Evolutionary conservation across 2,797 vertebrate species (phyloP).

Genomic region (Onychomys leucogaster): DNA sequence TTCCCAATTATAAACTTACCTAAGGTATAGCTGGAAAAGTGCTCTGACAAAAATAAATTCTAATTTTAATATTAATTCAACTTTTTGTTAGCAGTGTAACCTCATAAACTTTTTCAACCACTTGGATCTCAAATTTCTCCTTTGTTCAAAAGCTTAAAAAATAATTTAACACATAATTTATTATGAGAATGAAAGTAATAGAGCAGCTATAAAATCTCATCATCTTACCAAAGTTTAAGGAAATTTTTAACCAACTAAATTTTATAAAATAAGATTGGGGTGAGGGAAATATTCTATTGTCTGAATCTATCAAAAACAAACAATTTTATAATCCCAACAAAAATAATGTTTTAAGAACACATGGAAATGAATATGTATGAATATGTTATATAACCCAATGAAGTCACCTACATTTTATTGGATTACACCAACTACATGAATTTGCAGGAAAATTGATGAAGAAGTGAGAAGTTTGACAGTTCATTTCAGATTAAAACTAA

Average conservation of each 20-base stretch:
- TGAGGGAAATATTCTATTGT: background rate
- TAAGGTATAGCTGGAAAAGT: background rate
- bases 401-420: background rate
- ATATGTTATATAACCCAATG: too few species aligned
- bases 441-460: background rate
- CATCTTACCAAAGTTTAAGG: background rate
- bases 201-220: background rate
- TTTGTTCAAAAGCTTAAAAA: background rate
- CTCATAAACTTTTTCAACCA: background rate
- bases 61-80: background rate
- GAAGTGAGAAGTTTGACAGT: background rate
- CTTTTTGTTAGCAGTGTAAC: background rate
- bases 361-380: background rate
- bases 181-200: background rate
- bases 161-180: background rate
- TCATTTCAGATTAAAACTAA: conserved; percentile 25
- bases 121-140: background rate
- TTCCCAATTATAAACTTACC: background rate
- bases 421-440: background rate
- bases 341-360: background rate
- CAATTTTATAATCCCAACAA: background rate
- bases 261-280: conserved; percentile 7
- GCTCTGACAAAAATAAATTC: background rate
- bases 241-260: background rate
- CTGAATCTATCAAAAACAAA: background rate